Base-by-base conservation (phyloP, 2,797 vertebrate species). In the Psittacula echo region DNA sequence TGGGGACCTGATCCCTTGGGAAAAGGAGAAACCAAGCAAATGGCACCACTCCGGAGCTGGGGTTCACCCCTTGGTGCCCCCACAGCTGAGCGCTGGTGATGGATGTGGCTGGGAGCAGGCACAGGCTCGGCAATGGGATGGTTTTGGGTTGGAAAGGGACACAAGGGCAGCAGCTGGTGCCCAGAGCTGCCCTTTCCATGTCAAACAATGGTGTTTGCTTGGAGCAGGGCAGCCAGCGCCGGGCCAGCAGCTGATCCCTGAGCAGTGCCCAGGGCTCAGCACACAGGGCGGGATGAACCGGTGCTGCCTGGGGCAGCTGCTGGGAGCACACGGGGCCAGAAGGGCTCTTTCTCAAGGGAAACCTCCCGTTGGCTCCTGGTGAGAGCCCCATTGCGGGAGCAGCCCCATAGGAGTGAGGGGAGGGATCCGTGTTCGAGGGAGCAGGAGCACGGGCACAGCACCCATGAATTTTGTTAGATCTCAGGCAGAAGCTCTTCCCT, bases 81-180 rank as follows among this genome's bases (percentile, higher is more conserved):
- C 42, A 9, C 10, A 29, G 67, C 39, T 1, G 29, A 15, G 10
- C 2, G 5, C 30, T 58, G 56, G 56, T 58, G 7, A 58, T 23
- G 56, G 41, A 15, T 0, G 7, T 0, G 26, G 45, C 29, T 32
- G 62, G 66, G 47, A 79, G 13, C 1, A 1, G 80, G 53, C 77
- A 32, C 0, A 0, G 34, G 3, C 10, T 8, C 3, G 3, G 48
- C 56, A 29, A 27, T 0, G 32, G 3, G 3, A 23, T 27, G 45
- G 0, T 6, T 71, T 20, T 2, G 85, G 75, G 62, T 58, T 81
- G 92, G 85, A 90, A 66, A 44, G 85, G 92, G 78, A 39, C 32
- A 7, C 1, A 21, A 13, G 70, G 77, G 88, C 8, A 9, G 64
- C 79, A 79, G 92, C 92, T 68, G 85, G 60, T 54, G 10, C 90